Evolutionary conservation across 1,140 invertebrate species (phyloP), one percentile per base, ranked within the genome.

Genomic region (Cyclargus thomasi): DNA sequence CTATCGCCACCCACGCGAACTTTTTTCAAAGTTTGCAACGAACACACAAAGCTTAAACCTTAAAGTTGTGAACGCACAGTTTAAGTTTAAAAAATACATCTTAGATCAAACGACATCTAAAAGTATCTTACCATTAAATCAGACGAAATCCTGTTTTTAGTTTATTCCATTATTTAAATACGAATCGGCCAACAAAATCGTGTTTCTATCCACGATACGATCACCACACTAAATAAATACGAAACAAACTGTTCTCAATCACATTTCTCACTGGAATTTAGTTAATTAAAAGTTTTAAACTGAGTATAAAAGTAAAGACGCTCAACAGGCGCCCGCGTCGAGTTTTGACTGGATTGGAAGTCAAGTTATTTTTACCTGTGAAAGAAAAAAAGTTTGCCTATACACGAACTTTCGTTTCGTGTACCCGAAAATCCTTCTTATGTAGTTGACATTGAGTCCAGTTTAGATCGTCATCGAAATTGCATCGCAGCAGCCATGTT

Each of bases 301-400:
- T 36, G 59, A 62, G 39, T 66, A 69, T 35, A 47, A 53, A 55
- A 68, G 62, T 65, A 53, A 74, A 76, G 74, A 65, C 76, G 78
- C 74, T 79, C 75, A 74, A 53, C 63, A 64, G 63, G 70, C 69
- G 57, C 53, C 64, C 76, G 79, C 85, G 77, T 80, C 80, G 75
- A 76, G 76, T 81, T 83, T 82, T 79, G 74, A 86, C 83, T 88
- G 83, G 75, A 75, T 75, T 63, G 67, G 55, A 29, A 64, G 63
- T 67, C 71, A 76, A 85, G 82, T 86, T 88, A 89, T 87, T 87
- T 88, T 87, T 89, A 87, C 86, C 86, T 89, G 86, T 72, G 74
- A 73, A 78, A 79, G 77, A 78, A 86, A 88, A 87, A 87, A 88
- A 85, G 76, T 80, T 80, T 68, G 76, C 78, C 77, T 80, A 69